Conservation (phyloP, 2,113 vertebrate genomes). For the Pontoporia blainvillei region DNA sequence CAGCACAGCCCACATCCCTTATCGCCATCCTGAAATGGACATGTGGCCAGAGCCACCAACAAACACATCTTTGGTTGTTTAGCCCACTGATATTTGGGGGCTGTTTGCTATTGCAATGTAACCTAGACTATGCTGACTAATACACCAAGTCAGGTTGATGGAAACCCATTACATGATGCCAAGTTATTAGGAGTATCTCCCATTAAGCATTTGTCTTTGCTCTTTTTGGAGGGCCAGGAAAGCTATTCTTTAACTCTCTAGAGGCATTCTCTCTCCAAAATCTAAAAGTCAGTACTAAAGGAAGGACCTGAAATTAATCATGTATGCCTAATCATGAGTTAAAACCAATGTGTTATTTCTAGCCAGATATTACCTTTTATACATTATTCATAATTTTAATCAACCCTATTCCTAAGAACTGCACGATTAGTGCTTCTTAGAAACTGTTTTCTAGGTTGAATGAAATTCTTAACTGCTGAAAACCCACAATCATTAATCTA, state of each 20-base stretch:
- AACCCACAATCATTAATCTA: conserved; percentile 19
- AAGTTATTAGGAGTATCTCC: background rate
- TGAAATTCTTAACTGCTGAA: conserved; percentile 28
- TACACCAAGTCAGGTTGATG: background rate
- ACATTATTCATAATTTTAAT: conserved; percentile 49
- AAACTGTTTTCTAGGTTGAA: conserved; percentile 40
- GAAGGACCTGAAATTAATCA: background rate
- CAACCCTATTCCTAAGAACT: conserved; percentile 10
- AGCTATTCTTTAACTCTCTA: conserved; percentile 6
- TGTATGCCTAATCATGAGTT: background rate
- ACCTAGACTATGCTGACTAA: background rate
- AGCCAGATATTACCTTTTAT: conserved; percentile 2
- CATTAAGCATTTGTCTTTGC: background rate
- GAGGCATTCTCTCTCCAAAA: background rate
- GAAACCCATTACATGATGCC: background rate
- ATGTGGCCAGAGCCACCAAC: background rate
- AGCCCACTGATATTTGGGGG: background rate
- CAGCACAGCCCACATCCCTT: background rate
- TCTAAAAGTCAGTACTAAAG: background rate
- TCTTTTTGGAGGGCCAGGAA: background rate
- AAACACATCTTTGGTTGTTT: background rate
- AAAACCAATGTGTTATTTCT: conserved; percentile 34
- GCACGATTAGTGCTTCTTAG: background rate
- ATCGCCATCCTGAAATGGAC: background rate
- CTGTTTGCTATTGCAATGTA: background rate